phyloP scores from a whole-genome alignment of 2,888 invertebrate species.

The Monochamus alternatus region DNA sequence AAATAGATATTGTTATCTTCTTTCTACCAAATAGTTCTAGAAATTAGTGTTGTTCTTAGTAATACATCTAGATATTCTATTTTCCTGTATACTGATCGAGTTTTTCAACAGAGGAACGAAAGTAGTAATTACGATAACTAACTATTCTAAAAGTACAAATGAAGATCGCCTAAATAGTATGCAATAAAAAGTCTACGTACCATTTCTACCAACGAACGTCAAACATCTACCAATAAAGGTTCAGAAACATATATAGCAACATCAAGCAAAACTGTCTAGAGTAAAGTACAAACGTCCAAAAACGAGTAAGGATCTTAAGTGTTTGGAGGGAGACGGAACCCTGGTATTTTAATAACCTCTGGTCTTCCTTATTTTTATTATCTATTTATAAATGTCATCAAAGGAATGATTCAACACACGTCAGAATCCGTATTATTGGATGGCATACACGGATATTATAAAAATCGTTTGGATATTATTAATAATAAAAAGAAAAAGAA shows the following conservation, averaged over 20 bases:
- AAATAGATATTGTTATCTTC: too few relatives aligned
- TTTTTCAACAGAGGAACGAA: background rate
- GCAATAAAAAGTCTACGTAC: constrained; percentile 20
- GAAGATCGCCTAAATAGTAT: background rate
- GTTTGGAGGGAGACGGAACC: too few relatives aligned
- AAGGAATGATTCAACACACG: too few relatives aligned
- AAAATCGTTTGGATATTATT: background rate
- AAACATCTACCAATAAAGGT: constrained; percentile 16
- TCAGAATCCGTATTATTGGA: too few relatives aligned
- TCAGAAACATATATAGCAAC: constrained; percentile 19
- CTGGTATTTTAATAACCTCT: background rate
- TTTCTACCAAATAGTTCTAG: too few relatives aligned
- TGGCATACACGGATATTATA: too few relatives aligned
- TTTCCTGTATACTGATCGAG: background rate
- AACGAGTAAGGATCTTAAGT: constrained; percentile 7
- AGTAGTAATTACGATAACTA: background rate
- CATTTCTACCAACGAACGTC: constrained; percentile 24
- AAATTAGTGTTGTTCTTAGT: background rate
- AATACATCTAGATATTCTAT: background rate
- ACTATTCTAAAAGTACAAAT: background rate
- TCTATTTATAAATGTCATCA: too few relatives aligned
- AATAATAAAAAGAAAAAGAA: too few relatives aligned
- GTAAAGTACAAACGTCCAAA: constrained; percentile 10
- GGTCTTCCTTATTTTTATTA: too few relatives aligned
- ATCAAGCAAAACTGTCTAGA: constrained; percentile 17